These are phyloP conservation scores for Oryzias sinensis DNA, from an alignment of 2,797 vertebrate genomes.

Conservation along the genomic window DNA sequence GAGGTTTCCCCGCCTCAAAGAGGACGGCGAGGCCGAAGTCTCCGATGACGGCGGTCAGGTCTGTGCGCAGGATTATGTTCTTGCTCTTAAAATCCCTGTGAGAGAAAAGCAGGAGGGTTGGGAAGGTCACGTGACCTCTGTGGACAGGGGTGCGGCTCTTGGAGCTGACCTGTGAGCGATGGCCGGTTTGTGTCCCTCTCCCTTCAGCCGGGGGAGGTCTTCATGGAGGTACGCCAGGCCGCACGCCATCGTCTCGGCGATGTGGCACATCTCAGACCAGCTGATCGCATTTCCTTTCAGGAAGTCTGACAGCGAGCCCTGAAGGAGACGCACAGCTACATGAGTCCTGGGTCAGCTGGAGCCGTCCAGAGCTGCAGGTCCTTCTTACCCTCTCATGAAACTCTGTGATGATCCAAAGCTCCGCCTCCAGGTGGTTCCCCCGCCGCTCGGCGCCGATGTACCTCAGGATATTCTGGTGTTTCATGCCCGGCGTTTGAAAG, in stretches of 20 bases:
- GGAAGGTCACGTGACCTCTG: not conserved
- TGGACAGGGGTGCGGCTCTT: not conserved
- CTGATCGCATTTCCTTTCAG: constrained; percentile 89
- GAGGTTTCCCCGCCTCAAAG: constrained; percentile 92
- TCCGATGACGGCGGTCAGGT: constrained; percentile 87
- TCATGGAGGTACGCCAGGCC: constrained; percentile 94
- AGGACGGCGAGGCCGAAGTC: constrained; percentile 92
- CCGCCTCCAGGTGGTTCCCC: constrained; percentile 85
- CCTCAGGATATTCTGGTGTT: constrained; percentile 89
- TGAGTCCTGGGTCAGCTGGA: not conserved
- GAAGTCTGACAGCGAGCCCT: constrained; percentile 93
- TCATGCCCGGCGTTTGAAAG: constrained; percentile 90
- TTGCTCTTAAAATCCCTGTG: constrained; percentile 96
- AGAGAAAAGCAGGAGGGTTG: not conserved
- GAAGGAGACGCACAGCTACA: constrained; percentile 1
- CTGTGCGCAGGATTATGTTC: constrained; percentile 88
- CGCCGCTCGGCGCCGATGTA: constrained; percentile 89
- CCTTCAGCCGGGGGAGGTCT: constrained; percentile 87
- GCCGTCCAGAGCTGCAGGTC: not conserved
- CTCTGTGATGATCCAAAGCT: constrained; percentile 93
- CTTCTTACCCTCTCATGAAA: constrained; percentile 88
- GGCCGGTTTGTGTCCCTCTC: constrained; percentile 90
- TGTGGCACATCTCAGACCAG: constrained; percentile 90
- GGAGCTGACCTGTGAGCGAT: constrained; percentile 89
- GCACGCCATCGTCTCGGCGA: constrained; percentile 88